Base-by-base conservation (phyloP, 2,113 vertebrate genomes). In the Eublepharis macularius region DNA sequence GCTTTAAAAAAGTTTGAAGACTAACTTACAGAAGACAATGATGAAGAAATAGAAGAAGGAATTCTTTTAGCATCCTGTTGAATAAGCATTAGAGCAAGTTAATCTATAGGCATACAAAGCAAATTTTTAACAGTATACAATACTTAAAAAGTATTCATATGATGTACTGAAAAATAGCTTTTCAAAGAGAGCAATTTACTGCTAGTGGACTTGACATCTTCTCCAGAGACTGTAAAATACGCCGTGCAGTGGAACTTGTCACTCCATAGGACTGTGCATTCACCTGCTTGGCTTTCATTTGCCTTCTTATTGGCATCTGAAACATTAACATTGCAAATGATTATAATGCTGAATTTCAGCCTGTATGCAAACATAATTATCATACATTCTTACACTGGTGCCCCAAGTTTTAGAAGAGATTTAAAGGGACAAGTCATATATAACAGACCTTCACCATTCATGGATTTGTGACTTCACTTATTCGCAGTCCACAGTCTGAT, bases 181-280 rank as follows among this genome's bases (percentile, higher is more conserved):
- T 72, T 57, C 41, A 51, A 87, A 29, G 47, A 91, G 43, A 17
- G 84, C 6, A 29, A 95, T 91, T 98, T 95, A 99, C 99, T 88
- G 97, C 97, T 78, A 99, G 95, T 57, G 99, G 98, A 87, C 98
- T 99, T 26, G 99, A 99, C 98, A 99, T 98, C 93, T 98, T 98
- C 95, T 99, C 99, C 95, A 99, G 86, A 0, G 98, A 98, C 90
- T 98, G 98, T 86, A 99, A 94, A 92, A 99, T 99, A 76, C 98
- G 98, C 16, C 98, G 96, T 0, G 99, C 99, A 51, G 98, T 98
- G 88, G 97, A 97, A 87, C 98, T 99, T 63, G 97, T 99, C 91
- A 99, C 98, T 45, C 98, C 98, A 4, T 97, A 99, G 41, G 97
- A 97, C 14, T 98, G 98, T 89, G 94, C 91, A 2, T 89, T 97